Percentiles rank a stretch among this genome's conserved stretches.
These are phyloP conservation scores for Stramonita haemastoma DNA, from an alignment of 2,888 invertebrate species.

Conservation along the genomic window DNA sequence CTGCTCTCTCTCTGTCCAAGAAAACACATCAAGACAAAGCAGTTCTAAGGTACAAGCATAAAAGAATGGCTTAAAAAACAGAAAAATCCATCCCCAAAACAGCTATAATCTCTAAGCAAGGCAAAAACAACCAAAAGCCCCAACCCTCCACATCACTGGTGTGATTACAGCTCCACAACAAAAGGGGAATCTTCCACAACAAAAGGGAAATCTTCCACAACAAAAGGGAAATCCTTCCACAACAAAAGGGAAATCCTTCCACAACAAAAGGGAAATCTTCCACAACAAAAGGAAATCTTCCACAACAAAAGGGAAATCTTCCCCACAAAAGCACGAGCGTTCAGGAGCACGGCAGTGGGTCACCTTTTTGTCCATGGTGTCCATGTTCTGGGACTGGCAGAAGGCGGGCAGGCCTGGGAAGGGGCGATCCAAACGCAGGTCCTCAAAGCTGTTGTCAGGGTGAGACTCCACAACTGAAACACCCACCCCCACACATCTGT, in stretches of 20 bases:
- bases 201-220: neutral
- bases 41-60: too few species aligned
- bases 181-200: neutral
- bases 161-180: neutral
- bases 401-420: slow-evolving; percentile 87
- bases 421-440: slow-evolving; percentile 91
- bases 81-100: too few species aligned
- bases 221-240: neutral
- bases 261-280: neutral
- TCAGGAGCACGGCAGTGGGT: neutral
- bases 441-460: slow-evolving; percentile 92
- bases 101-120: too few species aligned
- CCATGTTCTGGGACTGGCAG: slow-evolving; percentile 86
- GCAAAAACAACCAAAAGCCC: neutral
- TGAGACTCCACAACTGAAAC: slow-evolving; percentile 90
- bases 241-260: neutral
- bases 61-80: neutral
- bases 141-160: neutral
- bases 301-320: neutral
- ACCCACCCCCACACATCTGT: too few species aligned
- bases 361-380: slow-evolving; percentile 83
- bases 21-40: too few species aligned
- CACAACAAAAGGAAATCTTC: neutral
- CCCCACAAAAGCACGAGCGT: neutral
- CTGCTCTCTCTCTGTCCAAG: neutral